Conservation (phyloP, 2,888 invertebrate genomes). For the Gryllus longicercus region DNA sequence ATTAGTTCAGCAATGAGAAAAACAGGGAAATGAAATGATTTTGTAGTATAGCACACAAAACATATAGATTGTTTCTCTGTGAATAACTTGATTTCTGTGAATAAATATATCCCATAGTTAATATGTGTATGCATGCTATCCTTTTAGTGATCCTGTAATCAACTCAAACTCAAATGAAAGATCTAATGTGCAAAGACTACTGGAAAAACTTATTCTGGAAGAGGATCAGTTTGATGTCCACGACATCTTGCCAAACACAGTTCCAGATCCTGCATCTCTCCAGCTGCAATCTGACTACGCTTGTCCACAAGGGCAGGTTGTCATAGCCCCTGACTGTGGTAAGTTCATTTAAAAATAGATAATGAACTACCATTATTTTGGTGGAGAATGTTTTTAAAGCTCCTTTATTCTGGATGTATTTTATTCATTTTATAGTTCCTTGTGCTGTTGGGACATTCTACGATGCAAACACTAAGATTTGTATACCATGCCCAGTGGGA, state of each 20-base stretch:
- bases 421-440: conserved; percentile 59
- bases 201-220: conserved; percentile 87
- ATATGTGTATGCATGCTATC: too few relatives aligned
- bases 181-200: conserved; percentile 73
- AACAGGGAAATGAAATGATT: too few relatives aligned
- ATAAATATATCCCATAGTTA: too few relatives aligned
- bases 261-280: conserved; percentile 88
- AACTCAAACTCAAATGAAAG: conserved; percentile 84
- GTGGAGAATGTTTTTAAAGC: too few relatives aligned
- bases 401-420: too few relatives aligned
- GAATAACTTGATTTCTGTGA: too few relatives aligned
- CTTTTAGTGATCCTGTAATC: conserved; percentile 79
- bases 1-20: too few relatives aligned
- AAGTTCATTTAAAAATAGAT: conserved; percentile 43
- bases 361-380: too few relatives aligned
- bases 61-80: too few relatives aligned
- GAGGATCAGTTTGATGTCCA: conserved; percentile 92
- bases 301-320: conserved; percentile 90
- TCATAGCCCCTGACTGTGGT: conserved; percentile 91
- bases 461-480: conserved; percentile 70
- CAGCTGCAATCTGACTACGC: conserved; percentile 85
- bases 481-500: conserved; percentile 81
- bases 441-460: conserved; percentile 89
- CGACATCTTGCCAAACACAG: conserved; percentile 89
- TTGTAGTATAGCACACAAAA: too few relatives aligned